Evolutionary conservation across 2,888 invertebrate genomes (phyloP), one percentile per base, ranked within the genome.

Genomic region (Siphonodentalium dalli): DNA sequence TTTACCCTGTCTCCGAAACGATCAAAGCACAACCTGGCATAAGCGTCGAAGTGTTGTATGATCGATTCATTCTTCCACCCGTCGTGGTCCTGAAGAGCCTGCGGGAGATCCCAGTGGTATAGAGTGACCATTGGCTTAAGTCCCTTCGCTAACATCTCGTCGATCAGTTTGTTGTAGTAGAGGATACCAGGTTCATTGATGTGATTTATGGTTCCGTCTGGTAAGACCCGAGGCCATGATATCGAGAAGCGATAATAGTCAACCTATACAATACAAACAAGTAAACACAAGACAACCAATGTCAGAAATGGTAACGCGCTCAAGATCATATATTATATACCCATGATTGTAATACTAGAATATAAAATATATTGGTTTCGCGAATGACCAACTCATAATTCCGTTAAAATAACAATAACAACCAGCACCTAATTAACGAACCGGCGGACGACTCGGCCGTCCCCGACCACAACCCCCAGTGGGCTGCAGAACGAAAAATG

Each of bases 161-260:
- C 84, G 46, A 93, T 89, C 38, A 93, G 80, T 63, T 88, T 86
- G 70, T 87, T 88, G 78, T 93, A 93, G 80, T 91, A 91, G 52
- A 86, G 82, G 11, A 93, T 84, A 15, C 90, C 93, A 2, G 86
- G 84, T 34, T 85, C 82, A 74, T 90, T 93, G 20, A 90, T 39
- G 1, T 61, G 62, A 2, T 45, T 50, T 8, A 55, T 26, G 0
- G 73, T 72, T 13, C 78, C 91, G 11, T 85, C 86, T 0, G 91
- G 90, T 61, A 92, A 81, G 40, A 92, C 84, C 43, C 92, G 83
- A 0, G 89, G 81, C 92, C 92, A 92, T 0, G 90, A 87, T 31
- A 84, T 70, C 1, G 83, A 84, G 61, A 84, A 83, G 29, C 84
- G 78, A 61, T 79, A 80, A 47, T 74, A 69, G 8, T 58, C 60